These are phyloP conservation scores for Venusia cambrica DNA, from an alignment of 2,888 invertebrate genomes.

Conservation along the genomic window DNA sequence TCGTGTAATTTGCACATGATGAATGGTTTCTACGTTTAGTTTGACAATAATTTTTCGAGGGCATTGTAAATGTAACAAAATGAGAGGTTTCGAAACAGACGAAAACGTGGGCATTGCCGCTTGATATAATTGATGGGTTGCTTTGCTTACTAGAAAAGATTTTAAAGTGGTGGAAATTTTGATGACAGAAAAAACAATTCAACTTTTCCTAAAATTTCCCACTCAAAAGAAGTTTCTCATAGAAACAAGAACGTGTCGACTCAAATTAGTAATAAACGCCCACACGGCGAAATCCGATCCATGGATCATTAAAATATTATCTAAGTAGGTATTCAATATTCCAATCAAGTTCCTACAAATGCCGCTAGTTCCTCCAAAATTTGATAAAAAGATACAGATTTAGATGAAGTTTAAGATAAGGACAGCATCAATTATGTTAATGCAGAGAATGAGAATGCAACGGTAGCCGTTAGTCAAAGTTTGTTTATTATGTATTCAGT, in stretches of 20 bases:
- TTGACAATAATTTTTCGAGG: constrained; percentile 30
- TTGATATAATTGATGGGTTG: too few relatives aligned
- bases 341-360: constrained; percentile 21
- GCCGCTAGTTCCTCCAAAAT: constrained; percentile 17
- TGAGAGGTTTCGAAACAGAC: constrained; percentile 11
- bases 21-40: constrained; percentile 26
- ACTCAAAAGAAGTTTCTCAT: too few relatives aligned
- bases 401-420: constrained; percentile 32
- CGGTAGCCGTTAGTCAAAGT: constrained; percentile 33
- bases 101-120: too few relatives aligned
- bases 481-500: constrained; percentile 30
- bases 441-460: constrained; percentile 28
- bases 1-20: constrained; percentile 33
- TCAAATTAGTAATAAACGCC: constrained; percentile 20
- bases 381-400: constrained; percentile 19
- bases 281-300: constrained; percentile 21
- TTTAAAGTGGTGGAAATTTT: too few relatives aligned
- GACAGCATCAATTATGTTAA: constrained; percentile 32
- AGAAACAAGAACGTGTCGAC: too few relatives aligned
- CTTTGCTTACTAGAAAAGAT: too few relatives aligned
- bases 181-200: constrained; percentile 2
- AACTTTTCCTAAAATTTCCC: too few relatives aligned
- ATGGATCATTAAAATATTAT: constrained; percentile 23
- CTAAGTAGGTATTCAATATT: constrained; percentile 24
- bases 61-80: constrained; percentile 9